phyloP scores from a whole-genome alignment of 2,888 invertebrate species.

The Ornithoptera alexandrae region DNA sequence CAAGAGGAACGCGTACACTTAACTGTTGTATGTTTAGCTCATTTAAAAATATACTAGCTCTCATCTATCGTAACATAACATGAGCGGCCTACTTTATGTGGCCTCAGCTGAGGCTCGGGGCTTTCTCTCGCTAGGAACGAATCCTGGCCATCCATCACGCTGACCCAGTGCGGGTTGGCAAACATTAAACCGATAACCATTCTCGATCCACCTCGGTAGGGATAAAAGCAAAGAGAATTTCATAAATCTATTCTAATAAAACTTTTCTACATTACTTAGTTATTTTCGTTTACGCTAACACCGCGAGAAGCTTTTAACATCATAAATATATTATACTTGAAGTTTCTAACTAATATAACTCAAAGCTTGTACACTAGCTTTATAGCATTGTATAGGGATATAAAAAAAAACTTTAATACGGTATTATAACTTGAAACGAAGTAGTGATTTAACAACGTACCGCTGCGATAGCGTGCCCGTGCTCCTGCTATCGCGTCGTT shows the following conservation, averaged over 20 bases:
- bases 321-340: not conserved
- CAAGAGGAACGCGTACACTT: too few relatives aligned
- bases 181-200: not conserved
- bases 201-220: not conserved
- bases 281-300: not conserved
- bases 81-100: too few relatives aligned
- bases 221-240: not conserved
- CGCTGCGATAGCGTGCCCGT: conserved; percentile 15
- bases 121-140: too few relatives aligned
- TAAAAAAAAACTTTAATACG: conserved; percentile 22
- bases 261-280: not conserved
- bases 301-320: not conserved
- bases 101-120: too few relatives aligned
- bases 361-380: not conserved
- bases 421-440: conserved; percentile 20
- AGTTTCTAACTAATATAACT: not conserved
- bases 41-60: too few relatives aligned
- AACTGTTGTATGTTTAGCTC: too few relatives aligned
- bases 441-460: conserved; percentile 22
- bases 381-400: conserved; percentile 19
- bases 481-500: conserved; percentile 19
- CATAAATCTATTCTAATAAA: not conserved
- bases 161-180: too few relatives aligned
- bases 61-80: too few relatives aligned
- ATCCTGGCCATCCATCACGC: too few relatives aligned